Conservation (phyloP, 2,888 invertebrate genomes). For the Drosophila macrospina region DNA sequence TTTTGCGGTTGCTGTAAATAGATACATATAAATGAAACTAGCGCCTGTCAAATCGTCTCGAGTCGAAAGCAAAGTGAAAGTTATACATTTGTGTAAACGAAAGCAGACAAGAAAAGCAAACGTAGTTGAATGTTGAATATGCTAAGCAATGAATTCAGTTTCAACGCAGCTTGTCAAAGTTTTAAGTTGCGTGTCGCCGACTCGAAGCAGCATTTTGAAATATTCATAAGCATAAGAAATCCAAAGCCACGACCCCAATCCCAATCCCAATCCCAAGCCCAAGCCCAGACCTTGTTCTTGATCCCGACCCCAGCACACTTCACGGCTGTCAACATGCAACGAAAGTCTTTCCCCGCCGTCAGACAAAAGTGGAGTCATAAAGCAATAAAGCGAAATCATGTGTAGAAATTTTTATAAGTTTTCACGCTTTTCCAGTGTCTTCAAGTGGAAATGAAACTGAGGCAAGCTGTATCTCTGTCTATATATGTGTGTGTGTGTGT, state of each 20-base stretch:
- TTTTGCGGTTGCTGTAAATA: constrained; percentile 46
- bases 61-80: constrained; percentile 14
- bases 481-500: constrained; percentile 3
- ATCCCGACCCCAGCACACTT: constrained; percentile 9
- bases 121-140: background rate
- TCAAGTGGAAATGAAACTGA: constrained; percentile 24
- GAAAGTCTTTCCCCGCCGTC: constrained; percentile 6
- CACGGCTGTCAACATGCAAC: constrained; percentile 2
- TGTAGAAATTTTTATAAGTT: constrained; percentile 84
- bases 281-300: background rate
- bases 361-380: constrained; percentile 74
- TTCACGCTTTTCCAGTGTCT: constrained; percentile 40
- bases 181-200: constrained; percentile 19
- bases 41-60: constrained; percentile 20
- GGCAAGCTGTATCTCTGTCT: background rate
- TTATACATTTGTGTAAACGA: constrained; percentile 33
- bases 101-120: background rate
- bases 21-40: constrained; percentile 56
- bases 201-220: constrained; percentile 44
- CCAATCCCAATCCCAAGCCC: background rate
- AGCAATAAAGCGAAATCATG: constrained; percentile 85
- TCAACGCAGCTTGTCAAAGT: constrained; percentile 35
- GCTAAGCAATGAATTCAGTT: constrained; percentile 20
- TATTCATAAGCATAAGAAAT: constrained; percentile 54
- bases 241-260: background rate